Evolutionary conservation across 2,888 invertebrate species (phyloP), one percentile per base, ranked within the genome.

Genomic region (Hybos culiciformis): DNA sequence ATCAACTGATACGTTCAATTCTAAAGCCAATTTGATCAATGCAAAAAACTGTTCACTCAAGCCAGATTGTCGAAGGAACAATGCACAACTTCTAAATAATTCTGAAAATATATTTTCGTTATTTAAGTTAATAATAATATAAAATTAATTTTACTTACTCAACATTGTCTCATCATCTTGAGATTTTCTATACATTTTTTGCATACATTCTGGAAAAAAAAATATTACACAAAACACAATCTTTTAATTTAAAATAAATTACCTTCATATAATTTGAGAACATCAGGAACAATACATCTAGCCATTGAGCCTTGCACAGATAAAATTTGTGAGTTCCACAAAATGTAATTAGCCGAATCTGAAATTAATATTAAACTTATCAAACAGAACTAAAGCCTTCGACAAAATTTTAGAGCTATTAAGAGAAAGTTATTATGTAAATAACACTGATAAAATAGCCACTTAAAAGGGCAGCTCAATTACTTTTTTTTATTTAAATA

Each of bases 41-140:
- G 79, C 76, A 73, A 81, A 80, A 54, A 86, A 74, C 54, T 76
- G 77, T 66, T 85, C 85, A 71, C 77, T 78, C 45, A 82, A 70
- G 2, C 83, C 83, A 7, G 78, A 75, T 55, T 84, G 83, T 41
- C 78, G 72, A 17, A 81, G 57, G 56, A 80, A 80, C 4, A 74
- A 54, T 48, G 59, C 58, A 21, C 63, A 66, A 29, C 60, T 62
- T 39, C 60, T 58, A 42, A 62, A 67, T 66, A 73, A 56, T 70
- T 73, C 57, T 68, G 73, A 40, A 59, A 63, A 61, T 1, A 58
- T 48, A 4, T 44, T 45, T 37, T 63, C 63, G 2, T 55, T 54
- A 8, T 52, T 50, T 26, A 47, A 38, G 20, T 37, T 34, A 3
- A 31, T n/a, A 19, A 14, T 29, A n/a, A 19, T 20, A 17, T 32